Conservation (phyloP, 2,888 invertebrate genomes). For the Pollenia griseotomentosa region DNA sequence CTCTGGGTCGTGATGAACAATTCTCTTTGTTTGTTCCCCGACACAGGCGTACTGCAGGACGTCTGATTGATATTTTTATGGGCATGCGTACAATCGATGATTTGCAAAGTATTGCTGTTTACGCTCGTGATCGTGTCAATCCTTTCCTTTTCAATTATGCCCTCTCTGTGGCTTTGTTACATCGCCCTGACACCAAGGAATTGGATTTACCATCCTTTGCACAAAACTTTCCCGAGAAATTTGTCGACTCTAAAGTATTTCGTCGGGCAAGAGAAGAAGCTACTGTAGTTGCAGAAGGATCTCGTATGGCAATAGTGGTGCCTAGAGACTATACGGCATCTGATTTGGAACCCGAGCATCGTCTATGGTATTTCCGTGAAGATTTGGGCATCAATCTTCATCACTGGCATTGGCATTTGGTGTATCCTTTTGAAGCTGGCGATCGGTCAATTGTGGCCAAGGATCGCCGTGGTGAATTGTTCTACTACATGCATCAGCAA, state of each 20-base stretch:
- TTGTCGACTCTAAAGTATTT: constrained; percentile 87
- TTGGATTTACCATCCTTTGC: constrained; percentile 87
- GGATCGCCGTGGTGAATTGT: constrained; percentile 91
- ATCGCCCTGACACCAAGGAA: constrained; percentile 87
- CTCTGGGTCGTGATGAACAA: constrained; percentile 87
- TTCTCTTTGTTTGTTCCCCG: constrained; percentile 90
- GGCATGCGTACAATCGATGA: constrained; percentile 90
- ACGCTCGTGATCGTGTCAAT: constrained; percentile 90
- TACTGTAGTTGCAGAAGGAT: constrained; percentile 86
- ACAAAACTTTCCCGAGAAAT: constrained; percentile 88
- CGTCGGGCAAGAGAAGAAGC: constrained; percentile 86
- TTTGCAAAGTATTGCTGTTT: constrained; percentile 88
- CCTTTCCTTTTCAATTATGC: constrained; percentile 92
- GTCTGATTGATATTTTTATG: constrained; percentile 89
- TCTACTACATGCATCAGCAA: constrained; percentile 91
- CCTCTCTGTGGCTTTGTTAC: constrained; percentile 90
- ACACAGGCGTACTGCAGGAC: constrained; percentile 88
- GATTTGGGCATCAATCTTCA: constrained; percentile 85
- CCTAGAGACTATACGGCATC: constrained; percentile 91
- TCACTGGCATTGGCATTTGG: constrained; percentile 86
- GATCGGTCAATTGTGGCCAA: constrained; percentile 86
- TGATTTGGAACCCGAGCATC: constrained; percentile 90
- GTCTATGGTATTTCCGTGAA: constrained; percentile 86
- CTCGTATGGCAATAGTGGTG: constrained; percentile 87
- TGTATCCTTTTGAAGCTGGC: constrained; percentile 90